These are phyloP conservation scores for Oncorhynchus clarkii DNA, from an alignment of 2,113 vertebrate genomes.

Conservation along the genomic window DNA sequence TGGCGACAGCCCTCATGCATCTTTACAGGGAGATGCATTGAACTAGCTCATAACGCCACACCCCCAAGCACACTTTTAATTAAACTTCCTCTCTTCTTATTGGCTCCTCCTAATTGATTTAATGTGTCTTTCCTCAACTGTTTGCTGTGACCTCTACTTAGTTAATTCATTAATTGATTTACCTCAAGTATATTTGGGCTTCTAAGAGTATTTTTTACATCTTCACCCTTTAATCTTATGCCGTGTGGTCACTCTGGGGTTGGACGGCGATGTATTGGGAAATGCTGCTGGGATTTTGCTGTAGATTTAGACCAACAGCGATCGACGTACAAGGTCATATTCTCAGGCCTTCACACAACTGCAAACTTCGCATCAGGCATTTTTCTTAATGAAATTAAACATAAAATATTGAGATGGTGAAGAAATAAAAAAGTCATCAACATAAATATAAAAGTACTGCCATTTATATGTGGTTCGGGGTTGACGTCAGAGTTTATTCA, in stretches of 20 bases:
- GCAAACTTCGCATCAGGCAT: neutral
- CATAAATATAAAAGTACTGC: neutral
- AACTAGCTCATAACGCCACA: conserved; percentile 69
- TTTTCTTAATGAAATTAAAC: no score
- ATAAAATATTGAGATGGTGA: no score
- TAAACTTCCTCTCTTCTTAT: conserved; percentile 92
- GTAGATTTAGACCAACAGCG: neutral
- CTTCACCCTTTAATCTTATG: conserved; percentile 62
- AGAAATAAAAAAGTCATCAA: neutral
- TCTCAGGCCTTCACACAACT: neutral
- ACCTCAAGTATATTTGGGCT: conserved; percentile 57
- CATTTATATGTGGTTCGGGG: neutral
- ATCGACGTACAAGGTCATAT: neutral
- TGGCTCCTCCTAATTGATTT: conserved; percentile 93
- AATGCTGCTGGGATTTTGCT: conserved; percentile 15
- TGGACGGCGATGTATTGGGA: conserved; percentile 6
- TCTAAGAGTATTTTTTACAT: conserved; percentile 71
- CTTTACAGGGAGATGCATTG: conserved; percentile 56
- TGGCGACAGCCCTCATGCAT: conserved; percentile 41
- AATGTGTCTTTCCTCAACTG: conserved; percentile 77
- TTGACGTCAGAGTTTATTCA: neutral
- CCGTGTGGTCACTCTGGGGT: neutral
- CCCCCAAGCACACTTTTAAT: conserved; percentile 78
- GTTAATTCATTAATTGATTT: conserved; percentile 81
- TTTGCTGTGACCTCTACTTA: conserved; percentile 75